Base-by-base conservation (phyloP, 2,113 vertebrate species). In the Spheniscus mendiculus region DNA sequence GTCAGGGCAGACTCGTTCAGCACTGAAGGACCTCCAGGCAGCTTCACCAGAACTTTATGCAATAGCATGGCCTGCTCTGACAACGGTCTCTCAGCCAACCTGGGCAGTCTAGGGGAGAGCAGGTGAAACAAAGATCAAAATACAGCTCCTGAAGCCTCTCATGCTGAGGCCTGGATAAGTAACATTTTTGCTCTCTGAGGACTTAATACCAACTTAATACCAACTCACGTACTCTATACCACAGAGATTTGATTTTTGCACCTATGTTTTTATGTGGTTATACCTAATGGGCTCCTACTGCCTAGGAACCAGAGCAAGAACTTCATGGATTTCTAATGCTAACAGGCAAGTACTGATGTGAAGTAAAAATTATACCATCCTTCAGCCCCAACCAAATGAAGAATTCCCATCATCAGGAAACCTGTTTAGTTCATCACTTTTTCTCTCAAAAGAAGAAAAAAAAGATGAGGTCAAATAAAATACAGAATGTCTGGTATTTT, bases 41-140 rank as follows among this genome's bases (percentile, higher is more conserved):
- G 42, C 18, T 77, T 61, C 36, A 10, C 22, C 16, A 91, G 47
- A 56, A 9, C 16, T 62, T 52, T 2, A 11, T 45, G 38, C 58
- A 42, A 34, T 3, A 58, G 34, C 22, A 4, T 6, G 9, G 14
- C 19, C 74, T 34, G 50, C 18, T 66, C 34, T 78, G 26, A 10
- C 2, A 12, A 38, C 40, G 19, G 26, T 10, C 19, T 44, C 77
- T 87, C 0, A 0, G n/a, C 32, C 42, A 82, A 12, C 9, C 26
- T 9, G 26, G 26, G 49, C 20, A 25, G 6, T 26, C 45, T 6
- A 5, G 13, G 32, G 15, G 25, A 58, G 27, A 34, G 27, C 32
- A 38, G 20, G 42, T 56, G 30, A 65, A 72, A 49, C 2, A 0
- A 44, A 72, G 58, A 58, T 9, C 0, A 0, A 32, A n/a, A 22